Percentiles rank a stretch among this genome's conserved stretches.
Conservation (phyloP, 2,113 vertebrate species). For the Vicugna pacos region DNA sequence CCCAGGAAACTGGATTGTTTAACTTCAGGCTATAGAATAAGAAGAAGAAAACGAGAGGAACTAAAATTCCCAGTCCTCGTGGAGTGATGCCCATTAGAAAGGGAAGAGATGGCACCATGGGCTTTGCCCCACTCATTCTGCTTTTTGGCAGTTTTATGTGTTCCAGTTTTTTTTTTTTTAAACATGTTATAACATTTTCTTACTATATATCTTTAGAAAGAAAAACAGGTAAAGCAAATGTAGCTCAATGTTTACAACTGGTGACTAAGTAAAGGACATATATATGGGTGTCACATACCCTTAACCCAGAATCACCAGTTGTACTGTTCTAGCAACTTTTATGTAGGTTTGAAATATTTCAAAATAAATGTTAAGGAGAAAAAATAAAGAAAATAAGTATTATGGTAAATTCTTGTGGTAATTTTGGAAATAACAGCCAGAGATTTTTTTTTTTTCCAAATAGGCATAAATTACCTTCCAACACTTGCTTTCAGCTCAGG, state of each 20-base stretch:
- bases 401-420: background rate
- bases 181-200: background rate
- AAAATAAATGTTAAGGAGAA: background rate
- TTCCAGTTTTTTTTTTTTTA: background rate
- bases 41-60: background rate
- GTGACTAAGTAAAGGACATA: background rate
- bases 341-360: background rate
- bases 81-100: background rate
- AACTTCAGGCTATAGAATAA: background rate
- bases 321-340: background rate
- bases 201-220: background rate
- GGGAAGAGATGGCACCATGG: background rate
- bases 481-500: background rate
- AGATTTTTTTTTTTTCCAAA: background rate
- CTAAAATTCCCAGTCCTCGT: background rate
- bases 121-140: background rate
- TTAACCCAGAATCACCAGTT: background rate
- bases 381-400: background rate
- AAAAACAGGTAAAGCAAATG: background rate
- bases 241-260: background rate
- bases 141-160: background rate
- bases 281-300: rapidly evolving
- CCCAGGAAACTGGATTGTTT: background rate
- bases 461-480: background rate
- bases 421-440: background rate